A percentile compares a stretch with the other conserved stretches of the same genome.
Conservation (phyloP, 23 tunicate genomes). For the Phallusia fumigata region DNA sequence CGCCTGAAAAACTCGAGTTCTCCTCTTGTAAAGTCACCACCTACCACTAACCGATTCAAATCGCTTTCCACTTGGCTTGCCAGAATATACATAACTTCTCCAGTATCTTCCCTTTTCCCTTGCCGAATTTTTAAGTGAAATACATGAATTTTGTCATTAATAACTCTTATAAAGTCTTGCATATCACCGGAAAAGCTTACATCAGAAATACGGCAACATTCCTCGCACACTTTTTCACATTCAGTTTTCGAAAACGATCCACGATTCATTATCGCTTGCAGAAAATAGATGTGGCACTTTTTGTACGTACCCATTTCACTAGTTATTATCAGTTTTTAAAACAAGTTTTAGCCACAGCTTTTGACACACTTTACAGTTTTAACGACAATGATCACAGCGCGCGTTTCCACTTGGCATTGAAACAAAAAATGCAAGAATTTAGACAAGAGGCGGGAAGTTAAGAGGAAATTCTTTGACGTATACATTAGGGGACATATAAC, state of each 20-base stretch:
- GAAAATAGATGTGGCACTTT: slow-evolving; percentile 49
- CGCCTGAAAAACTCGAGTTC: slow-evolving; percentile 64
- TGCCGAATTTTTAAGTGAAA: slow-evolving; percentile 59
- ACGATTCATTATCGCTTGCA: slow-evolving; percentile 73
- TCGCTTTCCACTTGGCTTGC: slow-evolving; percentile 59
- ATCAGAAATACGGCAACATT: slow-evolving; percentile 37
- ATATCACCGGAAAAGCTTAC: slow-evolving; percentile 7
- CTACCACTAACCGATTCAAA: slow-evolving; percentile 55
- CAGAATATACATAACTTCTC: slow-evolving; percentile 58
- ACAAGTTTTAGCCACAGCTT: not conserved
- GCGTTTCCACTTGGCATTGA: too few relatives aligned
- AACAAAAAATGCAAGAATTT: too few relatives aligned
- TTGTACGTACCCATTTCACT: slow-evolving; percentile 23
- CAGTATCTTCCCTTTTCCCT: slow-evolving; percentile 69
- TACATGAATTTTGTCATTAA: slow-evolving; percentile 51
- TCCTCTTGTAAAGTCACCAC: slow-evolving; percentile 41
- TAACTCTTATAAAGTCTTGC: slow-evolving; percentile 33
- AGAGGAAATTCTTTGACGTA: too few relatives aligned
- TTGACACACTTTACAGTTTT: too few relatives aligned
- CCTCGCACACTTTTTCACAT: slow-evolving; percentile 18
- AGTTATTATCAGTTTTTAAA: not conserved
- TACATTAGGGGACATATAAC: too few relatives aligned
- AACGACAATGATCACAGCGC: too few relatives aligned
- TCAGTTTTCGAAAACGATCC: slow-evolving; percentile 33
- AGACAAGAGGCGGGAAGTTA: too few relatives aligned